Conservation (phyloP, 2,113 vertebrate species). For the Eulemur macaco region DNA sequence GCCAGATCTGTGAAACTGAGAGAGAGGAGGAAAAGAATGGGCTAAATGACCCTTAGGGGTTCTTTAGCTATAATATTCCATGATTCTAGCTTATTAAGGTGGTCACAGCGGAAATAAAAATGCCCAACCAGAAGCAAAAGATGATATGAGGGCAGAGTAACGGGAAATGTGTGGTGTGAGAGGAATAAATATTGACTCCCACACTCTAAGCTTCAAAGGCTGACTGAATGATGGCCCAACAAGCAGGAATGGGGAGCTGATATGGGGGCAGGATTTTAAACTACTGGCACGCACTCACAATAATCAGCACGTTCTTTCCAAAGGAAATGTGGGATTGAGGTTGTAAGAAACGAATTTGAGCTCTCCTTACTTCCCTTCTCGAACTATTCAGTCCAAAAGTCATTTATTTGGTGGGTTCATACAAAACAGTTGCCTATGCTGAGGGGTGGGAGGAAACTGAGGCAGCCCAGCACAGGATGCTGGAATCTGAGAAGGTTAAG, state of each 20-base stretch:
- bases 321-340: neutral
- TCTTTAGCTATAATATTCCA: neutral
- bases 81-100: neutral
- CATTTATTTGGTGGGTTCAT: neutral
- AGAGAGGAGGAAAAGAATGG: neutral
- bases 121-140: neutral
- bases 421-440: neutral
- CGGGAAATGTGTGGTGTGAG: neutral
- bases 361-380: neutral
- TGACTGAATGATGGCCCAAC: neutral
- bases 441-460: neutral
- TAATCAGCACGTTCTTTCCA: neutral
- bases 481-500: neutral
- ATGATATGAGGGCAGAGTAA: neutral
- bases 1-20: neutral
- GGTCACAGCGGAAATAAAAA: constrained; percentile 19
- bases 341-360: constrained; percentile 17
- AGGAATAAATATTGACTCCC: neutral
- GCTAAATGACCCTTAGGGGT: neutral
- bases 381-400: neutral
- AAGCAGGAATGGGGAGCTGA: neutral
- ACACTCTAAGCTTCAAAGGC: neutral
- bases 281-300: neutral
- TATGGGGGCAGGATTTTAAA: neutral
- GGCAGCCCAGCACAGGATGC: neutral